phyloP scores from a whole-genome alignment of 2,113 vertebrate species.

The Coptodon rendalli region DNA sequence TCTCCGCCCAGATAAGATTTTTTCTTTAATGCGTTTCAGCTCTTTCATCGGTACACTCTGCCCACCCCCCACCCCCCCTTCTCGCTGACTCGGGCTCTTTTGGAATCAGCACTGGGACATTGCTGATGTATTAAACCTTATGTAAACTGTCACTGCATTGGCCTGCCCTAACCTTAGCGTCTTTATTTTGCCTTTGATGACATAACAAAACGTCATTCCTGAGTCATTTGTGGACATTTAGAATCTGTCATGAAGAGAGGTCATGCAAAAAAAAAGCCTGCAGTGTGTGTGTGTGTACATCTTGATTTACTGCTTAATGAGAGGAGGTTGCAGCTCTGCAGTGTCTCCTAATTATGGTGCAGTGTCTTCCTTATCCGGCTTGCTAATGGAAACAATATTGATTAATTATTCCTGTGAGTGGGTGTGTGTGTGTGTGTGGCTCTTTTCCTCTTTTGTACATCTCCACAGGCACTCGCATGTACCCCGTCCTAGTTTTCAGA shows the following conservation, averaged over 20 bases:
- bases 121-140: constrained; percentile 31
- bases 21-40: neutral
- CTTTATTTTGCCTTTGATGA: constrained; percentile 19
- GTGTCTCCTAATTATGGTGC: constrained; percentile 47
- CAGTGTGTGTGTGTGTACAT: neutral
- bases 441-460: neutral
- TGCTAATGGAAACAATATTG: constrained; percentile 61
- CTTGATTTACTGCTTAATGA: constrained; percentile 25
- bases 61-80: neutral
- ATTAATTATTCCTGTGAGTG: constrained; percentile 39
- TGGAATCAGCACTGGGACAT: constrained; percentile 39
- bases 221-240: constrained; percentile 12
- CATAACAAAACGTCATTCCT: constrained; percentile 8
- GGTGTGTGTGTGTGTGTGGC: neutral
- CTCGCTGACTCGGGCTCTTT: neutral
- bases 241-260: neutral
- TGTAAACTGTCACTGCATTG: constrained; percentile 35
- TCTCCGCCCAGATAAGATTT: neutral
- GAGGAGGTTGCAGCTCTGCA: constrained; percentile 37
- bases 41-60: neutral
- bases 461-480: neutral
- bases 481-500: neutral
- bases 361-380: constrained; percentile 37
- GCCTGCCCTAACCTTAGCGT: neutral
- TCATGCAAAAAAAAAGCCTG: neutral